Evolutionary conservation across 2,888 invertebrate species (phyloP).

Genomic region (Capitulum mitella): DNA sequence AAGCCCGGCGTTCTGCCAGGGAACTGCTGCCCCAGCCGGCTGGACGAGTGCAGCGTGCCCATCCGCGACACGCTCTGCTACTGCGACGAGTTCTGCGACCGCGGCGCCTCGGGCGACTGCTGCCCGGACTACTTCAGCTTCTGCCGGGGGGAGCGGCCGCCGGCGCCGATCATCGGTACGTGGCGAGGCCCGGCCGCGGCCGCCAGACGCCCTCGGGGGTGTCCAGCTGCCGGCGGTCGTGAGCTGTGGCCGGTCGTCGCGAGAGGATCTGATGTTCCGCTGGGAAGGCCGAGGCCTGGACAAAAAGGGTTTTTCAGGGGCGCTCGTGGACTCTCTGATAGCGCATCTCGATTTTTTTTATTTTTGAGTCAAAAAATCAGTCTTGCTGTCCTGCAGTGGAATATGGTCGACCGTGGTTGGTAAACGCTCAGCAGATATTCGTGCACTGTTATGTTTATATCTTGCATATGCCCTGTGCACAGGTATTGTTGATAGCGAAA

Average conservation of each 20-base stretch:
- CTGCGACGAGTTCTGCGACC: conserved; percentile 87
- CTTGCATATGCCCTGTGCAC: too few relatives aligned
- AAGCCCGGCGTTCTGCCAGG: neutral
- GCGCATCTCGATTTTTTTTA: neutral
- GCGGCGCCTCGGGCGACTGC: conserved; percentile 67
- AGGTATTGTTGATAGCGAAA: too few relatives aligned
- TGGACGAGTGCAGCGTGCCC: conserved; percentile 71
- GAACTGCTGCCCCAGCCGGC: conserved; percentile 64
- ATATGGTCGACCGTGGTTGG: too few relatives aligned
- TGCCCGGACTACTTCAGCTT: conserved; percentile 74
- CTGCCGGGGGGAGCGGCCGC: conserved; percentile 53
- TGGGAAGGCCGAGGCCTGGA: too few relatives aligned
- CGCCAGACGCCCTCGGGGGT: neutral
- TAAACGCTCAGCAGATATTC: too few relatives aligned
- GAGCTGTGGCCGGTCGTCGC: too few relatives aligned
- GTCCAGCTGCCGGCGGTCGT: neutral
- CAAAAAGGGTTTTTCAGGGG: neutral
- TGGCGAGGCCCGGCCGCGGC: neutral
- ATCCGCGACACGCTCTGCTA: conserved; percentile 83
- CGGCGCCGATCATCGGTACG: conserved; percentile 35
- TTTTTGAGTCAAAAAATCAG: neutral
- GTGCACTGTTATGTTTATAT: too few relatives aligned
- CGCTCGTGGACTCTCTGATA: neutral
- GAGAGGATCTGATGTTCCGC: too few relatives aligned
- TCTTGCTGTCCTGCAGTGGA: too few relatives aligned